Conservation (phyloP, 2,888 invertebrate species). For the Polyommatus icarus region DNA sequence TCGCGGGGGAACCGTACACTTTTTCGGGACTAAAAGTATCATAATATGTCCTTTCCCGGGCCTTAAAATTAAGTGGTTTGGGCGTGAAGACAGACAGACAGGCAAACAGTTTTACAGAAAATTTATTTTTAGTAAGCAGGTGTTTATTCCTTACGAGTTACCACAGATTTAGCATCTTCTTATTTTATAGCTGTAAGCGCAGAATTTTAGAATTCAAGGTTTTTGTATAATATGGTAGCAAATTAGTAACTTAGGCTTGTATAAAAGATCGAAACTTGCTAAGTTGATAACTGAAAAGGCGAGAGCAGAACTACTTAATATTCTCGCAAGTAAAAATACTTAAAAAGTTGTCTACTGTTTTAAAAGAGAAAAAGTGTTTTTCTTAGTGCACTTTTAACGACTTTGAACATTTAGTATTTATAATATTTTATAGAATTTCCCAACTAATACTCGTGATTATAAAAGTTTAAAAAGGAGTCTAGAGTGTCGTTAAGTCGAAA, state of each 20-base stretch:
- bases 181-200: too few relatives aligned
- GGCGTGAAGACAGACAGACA: too few relatives aligned
- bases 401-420: not conserved
- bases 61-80: too few relatives aligned
- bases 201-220: too few relatives aligned
- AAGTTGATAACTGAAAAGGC: not conserved
- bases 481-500: constrained; percentile 8
- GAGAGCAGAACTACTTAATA: not conserved
- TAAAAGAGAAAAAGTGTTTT: not conserved
- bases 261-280: not conserved
- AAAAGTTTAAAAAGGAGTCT: constrained; percentile 1
- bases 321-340: constrained; percentile 2
- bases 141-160: too few relatives aligned
- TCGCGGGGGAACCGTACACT: not conserved
- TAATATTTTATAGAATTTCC: not conserved
- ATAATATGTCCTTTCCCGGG: too few relatives aligned
- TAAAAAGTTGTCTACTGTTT: not conserved
- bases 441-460: constrained; percentile 15
- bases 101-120: too few relatives aligned
- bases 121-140: too few relatives aligned
- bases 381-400: not conserved
- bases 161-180: too few relatives aligned
- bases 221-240: too few relatives aligned
- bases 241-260: not conserved
- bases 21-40: too few relatives aligned